Conservation (phyloP, 1,140 invertebrate species). For the Trichomalopsis sarcophagae region DNA sequence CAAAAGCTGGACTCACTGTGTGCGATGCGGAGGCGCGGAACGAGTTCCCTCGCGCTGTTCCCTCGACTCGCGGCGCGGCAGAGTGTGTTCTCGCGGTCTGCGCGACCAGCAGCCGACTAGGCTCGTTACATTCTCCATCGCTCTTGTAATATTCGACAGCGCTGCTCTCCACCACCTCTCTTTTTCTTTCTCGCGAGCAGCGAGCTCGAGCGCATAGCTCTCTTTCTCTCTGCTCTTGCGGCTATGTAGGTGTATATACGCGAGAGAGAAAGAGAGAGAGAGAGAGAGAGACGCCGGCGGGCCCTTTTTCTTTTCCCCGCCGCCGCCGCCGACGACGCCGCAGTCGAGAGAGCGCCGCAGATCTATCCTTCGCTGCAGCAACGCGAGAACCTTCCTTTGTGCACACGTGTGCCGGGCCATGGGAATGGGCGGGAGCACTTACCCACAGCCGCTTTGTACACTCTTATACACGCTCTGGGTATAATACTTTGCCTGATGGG, state of each 20-base stretch:
- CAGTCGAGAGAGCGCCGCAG: background rate
- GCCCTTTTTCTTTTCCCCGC: slow-evolving; percentile 21
- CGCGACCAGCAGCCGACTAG: slow-evolving; percentile 71
- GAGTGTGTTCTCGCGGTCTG: slow-evolving; percentile 60
- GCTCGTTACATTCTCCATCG: slow-evolving; percentile 71
- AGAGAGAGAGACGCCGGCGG: background rate
- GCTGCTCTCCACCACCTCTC: slow-evolving; percentile 64
- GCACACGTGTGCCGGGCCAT: background rate
- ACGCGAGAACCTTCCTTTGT: slow-evolving; percentile 9
- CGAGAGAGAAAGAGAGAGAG: background rate
- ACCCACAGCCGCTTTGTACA: background rate
- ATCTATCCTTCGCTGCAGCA: background rate
- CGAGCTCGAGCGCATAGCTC: background rate
- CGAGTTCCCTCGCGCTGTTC: slow-evolving; percentile 27
- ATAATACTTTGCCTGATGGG: too few relatives aligned
- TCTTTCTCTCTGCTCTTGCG: background rate
- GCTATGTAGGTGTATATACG: background rate
- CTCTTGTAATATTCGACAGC: slow-evolving; percentile 72
- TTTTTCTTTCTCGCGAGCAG: slow-evolving; percentile 17
- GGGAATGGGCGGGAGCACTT: background rate
- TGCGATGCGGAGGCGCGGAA: background rate
- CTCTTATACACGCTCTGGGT: too few relatives aligned
- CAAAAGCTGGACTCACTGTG: background rate
- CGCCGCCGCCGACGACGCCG: too few relatives aligned
- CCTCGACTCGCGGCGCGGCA: slow-evolving; percentile 57